These are phyloP conservation scores for Orchestia grillus DNA, from an alignment of 1,140 invertebrate species.

Conservation along the genomic window DNA sequence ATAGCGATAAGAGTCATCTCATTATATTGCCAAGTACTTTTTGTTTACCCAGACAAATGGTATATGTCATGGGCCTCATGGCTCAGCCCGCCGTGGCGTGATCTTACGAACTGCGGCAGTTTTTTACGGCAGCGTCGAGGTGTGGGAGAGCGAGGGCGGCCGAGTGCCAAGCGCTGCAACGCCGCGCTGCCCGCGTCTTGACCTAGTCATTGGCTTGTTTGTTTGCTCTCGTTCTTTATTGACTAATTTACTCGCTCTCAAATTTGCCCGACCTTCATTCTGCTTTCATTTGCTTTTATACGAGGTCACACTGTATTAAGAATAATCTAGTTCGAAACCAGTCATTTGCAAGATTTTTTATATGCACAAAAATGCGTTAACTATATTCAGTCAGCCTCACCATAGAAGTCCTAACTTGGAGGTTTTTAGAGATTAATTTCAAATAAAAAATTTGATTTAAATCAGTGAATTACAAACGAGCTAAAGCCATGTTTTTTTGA, in stretches of 20 bases:
- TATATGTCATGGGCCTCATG: background rate
- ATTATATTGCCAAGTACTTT: background rate
- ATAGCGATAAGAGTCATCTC: background rate
- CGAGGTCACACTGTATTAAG: too few species aligned
- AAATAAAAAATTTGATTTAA: too few species aligned
- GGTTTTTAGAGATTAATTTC: too few species aligned
- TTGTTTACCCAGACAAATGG: background rate
- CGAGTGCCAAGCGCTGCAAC: background rate
- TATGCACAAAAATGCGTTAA: too few species aligned
- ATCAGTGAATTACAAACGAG: too few species aligned
- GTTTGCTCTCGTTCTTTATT: background rate
- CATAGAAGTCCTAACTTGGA: too few species aligned
- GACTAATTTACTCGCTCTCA: background rate
- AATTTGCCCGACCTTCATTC: background rate
- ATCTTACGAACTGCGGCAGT: background rate
- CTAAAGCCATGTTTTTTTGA: too few species aligned
- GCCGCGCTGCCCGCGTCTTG: background rate
- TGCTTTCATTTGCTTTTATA: background rate
- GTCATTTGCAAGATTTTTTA: too few species aligned
- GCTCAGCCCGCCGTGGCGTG: background rate
- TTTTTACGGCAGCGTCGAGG: too few species aligned
- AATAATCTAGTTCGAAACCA: too few species aligned
- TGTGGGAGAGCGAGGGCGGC: background rate
- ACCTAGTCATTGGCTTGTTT: background rate
- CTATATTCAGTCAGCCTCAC: too few species aligned